A percentile compares a stretch with the other conserved stretches of the same genome.
Conservation (phyloP, 92 coral and sea anemone species). For the Umimayanthus kanabou region DNA sequence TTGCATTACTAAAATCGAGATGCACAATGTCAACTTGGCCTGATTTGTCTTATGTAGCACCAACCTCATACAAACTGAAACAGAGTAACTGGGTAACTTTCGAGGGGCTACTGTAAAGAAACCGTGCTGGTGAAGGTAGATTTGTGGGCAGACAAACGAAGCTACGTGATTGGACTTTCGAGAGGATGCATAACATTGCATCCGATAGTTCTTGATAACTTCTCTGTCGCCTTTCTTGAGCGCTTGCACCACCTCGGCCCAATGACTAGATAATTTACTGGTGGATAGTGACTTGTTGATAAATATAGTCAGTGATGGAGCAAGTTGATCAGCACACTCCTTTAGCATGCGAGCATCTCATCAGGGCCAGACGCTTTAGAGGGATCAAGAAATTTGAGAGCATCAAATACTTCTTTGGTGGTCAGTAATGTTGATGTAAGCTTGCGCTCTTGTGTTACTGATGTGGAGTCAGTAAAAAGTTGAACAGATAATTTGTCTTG, state of each 20-base stretch:
- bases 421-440: not conserved
- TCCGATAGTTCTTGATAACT: no score
- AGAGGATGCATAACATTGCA: slow-evolving; percentile 4
- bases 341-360: not conserved
- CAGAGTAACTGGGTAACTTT: no score
- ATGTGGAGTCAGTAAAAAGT: not conserved
- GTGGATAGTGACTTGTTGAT: slow-evolving; percentile 10
- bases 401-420: not conserved
- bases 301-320: slow-evolving; percentile 5
- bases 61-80: no score
- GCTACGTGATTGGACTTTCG: no score
- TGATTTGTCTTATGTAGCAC: no score
- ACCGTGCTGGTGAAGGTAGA: no score
- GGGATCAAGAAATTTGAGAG: no score
- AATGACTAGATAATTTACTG: not conserved
- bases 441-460: not conserved
- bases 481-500: not conserved
- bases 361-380: not conserved
- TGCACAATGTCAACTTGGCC: no score
- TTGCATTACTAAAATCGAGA: no score
- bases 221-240: not conserved
- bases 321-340: slow-evolving; percentile 10
- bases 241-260: not conserved
- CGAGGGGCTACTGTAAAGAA: no score
- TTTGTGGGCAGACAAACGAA: no score